Evolutionary conservation across 2,888 invertebrate species (phyloP).

Genomic region (Acrobeloides nanus): DNA sequence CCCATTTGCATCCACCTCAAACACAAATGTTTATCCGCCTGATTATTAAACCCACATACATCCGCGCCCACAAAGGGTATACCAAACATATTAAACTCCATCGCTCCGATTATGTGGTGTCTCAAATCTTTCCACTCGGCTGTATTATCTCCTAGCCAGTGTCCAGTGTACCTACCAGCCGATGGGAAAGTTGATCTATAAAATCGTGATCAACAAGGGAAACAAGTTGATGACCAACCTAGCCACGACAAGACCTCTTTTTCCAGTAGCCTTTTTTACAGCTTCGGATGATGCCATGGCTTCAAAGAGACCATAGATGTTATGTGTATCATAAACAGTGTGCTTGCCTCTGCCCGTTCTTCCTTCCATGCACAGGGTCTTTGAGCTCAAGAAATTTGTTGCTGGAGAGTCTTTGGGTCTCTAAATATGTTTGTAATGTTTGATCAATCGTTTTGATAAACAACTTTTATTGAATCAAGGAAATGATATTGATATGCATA

Average conservation of each 20-base stretch:
- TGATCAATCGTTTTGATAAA: too few relatives aligned
- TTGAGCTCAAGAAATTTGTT: conserved; percentile 39
- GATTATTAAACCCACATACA: conserved; percentile 58
- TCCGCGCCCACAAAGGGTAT: conserved; percentile 55
- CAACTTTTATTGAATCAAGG: too few relatives aligned
- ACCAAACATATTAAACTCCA: conserved; percentile 53
- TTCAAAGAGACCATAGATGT: conserved; percentile 70
- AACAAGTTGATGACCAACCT: too few relatives aligned
- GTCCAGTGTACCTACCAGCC: conserved; percentile 56
- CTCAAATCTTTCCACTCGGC: conserved; percentile 71
- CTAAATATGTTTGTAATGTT: too few relatives aligned
- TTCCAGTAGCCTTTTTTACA: conserved; percentile 46
- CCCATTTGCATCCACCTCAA: conserved; percentile 62
- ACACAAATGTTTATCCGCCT: conserved; percentile 59
- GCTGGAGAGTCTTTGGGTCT: too few relatives aligned
- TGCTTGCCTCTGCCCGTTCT: conserved; percentile 33
- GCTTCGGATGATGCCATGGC: conserved; percentile 66
- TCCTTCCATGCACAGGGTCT: conserved; percentile 49
- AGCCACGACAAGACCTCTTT: conserved; percentile 55
- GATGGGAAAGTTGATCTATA: conserved; percentile 28
- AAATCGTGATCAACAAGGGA: too few relatives aligned
- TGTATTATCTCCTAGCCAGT: conserved; percentile 74
- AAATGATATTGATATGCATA: too few relatives aligned
- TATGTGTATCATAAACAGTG: conserved; percentile 71
- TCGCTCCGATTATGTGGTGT: conserved; percentile 31